Percentiles rank a stretch among this genome's conserved stretches.
These are phyloP conservation scores for Eonycteris spelaea DNA, from an alignment of 2,113 vertebrate species.

Conservation along the genomic window DNA sequence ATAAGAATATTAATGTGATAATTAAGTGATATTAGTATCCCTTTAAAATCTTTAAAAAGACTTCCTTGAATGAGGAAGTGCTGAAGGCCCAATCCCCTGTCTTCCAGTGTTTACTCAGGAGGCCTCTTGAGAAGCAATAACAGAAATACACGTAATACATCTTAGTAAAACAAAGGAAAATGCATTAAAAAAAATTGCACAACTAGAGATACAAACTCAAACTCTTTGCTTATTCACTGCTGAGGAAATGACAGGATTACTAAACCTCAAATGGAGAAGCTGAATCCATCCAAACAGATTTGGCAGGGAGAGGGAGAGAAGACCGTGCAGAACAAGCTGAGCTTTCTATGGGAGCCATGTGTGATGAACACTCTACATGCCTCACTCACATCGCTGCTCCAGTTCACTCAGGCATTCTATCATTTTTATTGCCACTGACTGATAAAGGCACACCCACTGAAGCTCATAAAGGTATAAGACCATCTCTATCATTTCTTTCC, in stretches of 20 bases:
- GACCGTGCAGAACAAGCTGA: not conserved
- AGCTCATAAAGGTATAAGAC: rapidly evolving
- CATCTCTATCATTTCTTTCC: not conserved
- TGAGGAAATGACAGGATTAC: not conserved
- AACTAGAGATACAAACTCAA: not conserved
- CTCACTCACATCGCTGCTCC: not conserved
- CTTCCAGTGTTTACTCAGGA: not conserved
- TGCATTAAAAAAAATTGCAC: not conserved
- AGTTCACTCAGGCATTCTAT: not conserved
- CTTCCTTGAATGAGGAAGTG: not conserved
- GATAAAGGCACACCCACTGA: not conserved
- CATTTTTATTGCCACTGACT: not conserved
- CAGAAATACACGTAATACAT: not conserved
- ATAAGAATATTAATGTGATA: not conserved
- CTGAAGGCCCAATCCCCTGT: not conserved
- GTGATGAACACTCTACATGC: too few relatives aligned
- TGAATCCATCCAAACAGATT: not conserved
- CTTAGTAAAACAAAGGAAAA: not conserved
- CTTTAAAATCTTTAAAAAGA: not conserved
- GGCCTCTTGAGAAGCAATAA: not conserved
- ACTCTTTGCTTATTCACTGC: not conserved
- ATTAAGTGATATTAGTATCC: not conserved
- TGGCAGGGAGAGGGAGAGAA: rapidly evolving
- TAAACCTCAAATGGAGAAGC: not conserved
- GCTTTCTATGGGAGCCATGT: not conserved